Percentiles rank a stretch among this genome's conserved stretches.
Conservation (phyloP, 2,797 vertebrate species). For the Poeciliopsis turneri region DNA sequence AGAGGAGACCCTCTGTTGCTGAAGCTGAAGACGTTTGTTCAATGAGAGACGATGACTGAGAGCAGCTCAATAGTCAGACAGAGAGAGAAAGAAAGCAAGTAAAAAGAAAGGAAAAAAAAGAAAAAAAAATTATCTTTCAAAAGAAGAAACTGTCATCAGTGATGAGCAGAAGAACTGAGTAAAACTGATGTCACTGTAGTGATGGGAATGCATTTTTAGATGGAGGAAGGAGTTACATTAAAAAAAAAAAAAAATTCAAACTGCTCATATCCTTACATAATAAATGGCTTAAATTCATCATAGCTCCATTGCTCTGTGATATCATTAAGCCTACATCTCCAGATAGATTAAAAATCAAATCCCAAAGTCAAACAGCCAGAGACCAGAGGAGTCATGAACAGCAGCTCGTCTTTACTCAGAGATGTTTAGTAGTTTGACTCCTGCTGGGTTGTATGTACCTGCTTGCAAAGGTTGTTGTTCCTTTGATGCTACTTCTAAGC, state of each 20-base stretch:
- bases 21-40: slow-evolving; percentile 37
- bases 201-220: neutral
- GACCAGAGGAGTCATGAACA: slow-evolving; percentile 43
- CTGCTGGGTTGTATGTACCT: slow-evolving; percentile 21
- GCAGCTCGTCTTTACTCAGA: slow-evolving; percentile 48
- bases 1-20: slow-evolving; percentile 57
- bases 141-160: slow-evolving; percentile 34
- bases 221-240: neutral
- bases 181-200: neutral
- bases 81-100: slow-evolving; percentile 7
- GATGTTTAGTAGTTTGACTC: slow-evolving; percentile 41
- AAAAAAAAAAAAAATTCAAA: neutral
- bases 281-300: slow-evolving; percentile 21
- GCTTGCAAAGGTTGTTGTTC: neutral
- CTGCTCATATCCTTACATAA: neutral
- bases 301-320: slow-evolving; percentile 29
- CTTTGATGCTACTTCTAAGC: slow-evolving; percentile 13
- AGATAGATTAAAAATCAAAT: slow-evolving; percentile 41
- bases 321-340: slow-evolving; percentile 31
- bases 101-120: slow-evolving; percentile 13
- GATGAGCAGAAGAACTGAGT: slow-evolving; percentile 41
- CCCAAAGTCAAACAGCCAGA: slow-evolving; percentile 51
- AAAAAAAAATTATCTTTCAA: slow-evolving; percentile 9
- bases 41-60: slow-evolving; percentile 43
- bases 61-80: slow-evolving; percentile 21